Evolutionary conservation across 2,113 vertebrate species (phyloP), one percentile per base, ranked within the genome.

Genomic region (Aspidoscelis tigris): DNA sequence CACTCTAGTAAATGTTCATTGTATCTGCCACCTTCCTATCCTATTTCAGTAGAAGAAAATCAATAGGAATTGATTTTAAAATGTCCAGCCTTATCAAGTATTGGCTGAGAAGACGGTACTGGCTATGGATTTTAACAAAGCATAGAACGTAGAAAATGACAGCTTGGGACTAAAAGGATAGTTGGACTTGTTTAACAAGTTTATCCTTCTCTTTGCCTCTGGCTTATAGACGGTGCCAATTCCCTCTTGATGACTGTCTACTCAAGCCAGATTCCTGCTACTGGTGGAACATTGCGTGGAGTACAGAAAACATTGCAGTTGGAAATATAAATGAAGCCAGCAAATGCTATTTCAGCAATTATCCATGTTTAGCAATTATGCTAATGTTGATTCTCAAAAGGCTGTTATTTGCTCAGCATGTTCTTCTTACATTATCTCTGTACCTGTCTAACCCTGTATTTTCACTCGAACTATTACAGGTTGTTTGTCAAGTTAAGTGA

Each of bases 291-390:
- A 91, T 88, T 87, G 76, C 0, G 0, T 53, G 55, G 89, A 79
- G 69, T 66, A 81, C 75, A 88, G 83, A 93, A 92, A 93, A 50
- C 81, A 82, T 94, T 89, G 89, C 92, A 88, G 84, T 94, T 94
- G 89, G 90, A 93, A 94, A 92, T 84, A 93, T 20, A 92, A 95
- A 87, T 0, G 88, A 93, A 92, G 88, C 93, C 88, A 95, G 92
- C 93, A 94, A 94, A 95, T 80, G 89, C 94, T 95, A 95, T 96
- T 96, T 95, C 92, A 92, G 95, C 94, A 96, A 96, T 96, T 96
- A 95, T 93, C 58, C 93, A 92, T 95, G 94, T 96, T 95, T 94
- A 92, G 95, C 95, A 95, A 96, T 96, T 96, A 96, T 95, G 95
- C 93, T 95, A 96, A 95, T 96, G 93, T 86, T 91, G 94, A 94